Base-by-base conservation (phyloP, 2,797 vertebrate species). In the Pantherophis vulpinus region DNA sequence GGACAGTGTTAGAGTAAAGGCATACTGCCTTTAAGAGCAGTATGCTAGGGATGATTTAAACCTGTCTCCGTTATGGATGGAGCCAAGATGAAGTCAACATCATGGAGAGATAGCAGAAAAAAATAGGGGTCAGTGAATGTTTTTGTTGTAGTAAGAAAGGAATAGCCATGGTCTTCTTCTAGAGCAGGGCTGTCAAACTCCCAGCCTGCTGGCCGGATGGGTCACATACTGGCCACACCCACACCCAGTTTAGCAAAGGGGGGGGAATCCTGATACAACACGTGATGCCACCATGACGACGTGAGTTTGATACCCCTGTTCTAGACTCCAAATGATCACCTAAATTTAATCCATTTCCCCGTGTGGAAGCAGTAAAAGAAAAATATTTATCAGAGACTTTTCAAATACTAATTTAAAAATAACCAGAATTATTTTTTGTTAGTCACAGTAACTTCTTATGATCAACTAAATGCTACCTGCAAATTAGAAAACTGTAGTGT, bases 401-500 rank as follows among this genome's bases (percentile, higher is more conserved):
- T 63, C 56, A 29, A 60, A 23, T 88, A 1, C n/a, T 51, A 37
- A 16, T 86, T 55, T 32, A 29, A 32, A 61, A 16, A 59, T 37
- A 89, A 23, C 16, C 51, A 66, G 29, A 56, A 79, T 42, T 18
- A 2, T 59, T 83, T 70, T 10, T 37, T 63, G 51, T 55, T 86
- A 54, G 11, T 14, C 25, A 20, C 7, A 25, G 29, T 79, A 47
- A 54, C 37, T 88, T 20, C 29, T 61, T 79, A 51, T 61, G 29
- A 88, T 88, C 66, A 61, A 54, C 13, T 87, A 74, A 79, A 55
- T 16, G n/a, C 12, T 63, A 59, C 42, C 55, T 83, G 63, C 56
- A 93, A 91, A 55, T 66, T 94, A 4, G 0, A 1, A 25, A 95
- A 90, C 0, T 56, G 5, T 18, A 87, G 91, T 94, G 83, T 90